phyloP scores from a whole-genome alignment of 2,113 vertebrate genomes.

The Geothlypis trichas region DNA sequence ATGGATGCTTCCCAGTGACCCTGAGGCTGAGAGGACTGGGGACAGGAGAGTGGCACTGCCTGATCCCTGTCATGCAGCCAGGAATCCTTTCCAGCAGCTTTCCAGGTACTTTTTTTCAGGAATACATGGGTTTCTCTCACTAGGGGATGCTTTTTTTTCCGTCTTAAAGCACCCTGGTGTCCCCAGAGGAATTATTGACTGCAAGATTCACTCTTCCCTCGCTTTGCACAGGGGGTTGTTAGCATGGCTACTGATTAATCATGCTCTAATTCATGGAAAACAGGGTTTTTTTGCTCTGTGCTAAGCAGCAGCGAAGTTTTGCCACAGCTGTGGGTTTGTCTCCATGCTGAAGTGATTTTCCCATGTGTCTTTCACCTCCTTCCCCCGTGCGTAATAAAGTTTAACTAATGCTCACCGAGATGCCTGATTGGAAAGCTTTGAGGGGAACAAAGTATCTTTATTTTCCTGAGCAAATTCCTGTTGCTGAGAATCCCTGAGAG shows the following conservation, averaged over 20 bases:
- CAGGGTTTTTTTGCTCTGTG: background rate
- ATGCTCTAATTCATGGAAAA: conserved; percentile 39
- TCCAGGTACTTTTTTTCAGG: background rate
- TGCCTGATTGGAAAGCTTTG: background rate
- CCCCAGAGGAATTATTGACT: background rate
- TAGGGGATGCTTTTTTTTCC: background rate
- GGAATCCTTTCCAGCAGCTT: background rate
- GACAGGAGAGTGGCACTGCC: background rate
- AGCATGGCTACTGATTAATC: conserved; percentile 16
- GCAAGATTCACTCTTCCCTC: background rate
- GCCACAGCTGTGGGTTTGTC: background rate
- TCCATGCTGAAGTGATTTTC: background rate
- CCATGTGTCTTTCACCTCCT: background rate
- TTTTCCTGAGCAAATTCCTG: conserved; percentile 1
- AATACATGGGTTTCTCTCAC: background rate
- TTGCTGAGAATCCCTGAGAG: background rate
- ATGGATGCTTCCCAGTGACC: background rate
- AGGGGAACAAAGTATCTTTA: background rate
- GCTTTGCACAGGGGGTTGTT: rapidly evolving
- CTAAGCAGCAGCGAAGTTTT: background rate
- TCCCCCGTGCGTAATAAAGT: background rate
- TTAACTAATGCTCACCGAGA: background rate
- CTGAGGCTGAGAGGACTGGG: background rate
- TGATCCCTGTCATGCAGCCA: background rate
- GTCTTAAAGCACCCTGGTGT: background rate